Conservation (phyloP, 2,797 vertebrate genomes). For the Microcaecilia unicolor region DNA sequence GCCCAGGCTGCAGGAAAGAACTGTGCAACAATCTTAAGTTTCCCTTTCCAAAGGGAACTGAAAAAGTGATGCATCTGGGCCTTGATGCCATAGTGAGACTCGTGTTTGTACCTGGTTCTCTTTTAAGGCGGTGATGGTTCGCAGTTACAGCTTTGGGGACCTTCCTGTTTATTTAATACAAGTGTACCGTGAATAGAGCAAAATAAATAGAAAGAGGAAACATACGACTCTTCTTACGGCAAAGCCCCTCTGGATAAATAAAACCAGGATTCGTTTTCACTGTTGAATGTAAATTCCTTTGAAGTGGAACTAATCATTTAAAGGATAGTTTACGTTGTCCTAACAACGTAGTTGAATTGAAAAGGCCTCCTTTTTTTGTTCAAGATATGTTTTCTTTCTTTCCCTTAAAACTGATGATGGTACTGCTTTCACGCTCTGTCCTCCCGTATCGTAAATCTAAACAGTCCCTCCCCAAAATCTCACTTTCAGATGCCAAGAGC, state of each 20-base stretch:
- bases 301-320: conserved; percentile 99
- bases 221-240: conserved; percentile 77
- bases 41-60: not conserved
- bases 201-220: conserved; percentile 88
- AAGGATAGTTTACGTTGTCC: conserved; percentile 98
- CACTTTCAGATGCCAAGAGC: conserved; percentile 29
- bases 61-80: not conserved
- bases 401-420: conserved; percentile 94
- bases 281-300: conserved; percentile 97
- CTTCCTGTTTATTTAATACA: conserved; percentile 80
- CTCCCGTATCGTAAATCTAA: conserved; percentile 81
- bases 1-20: conserved; percentile 6
- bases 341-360: conserved; percentile 97
- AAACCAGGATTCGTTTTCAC: conserved; percentile 88
- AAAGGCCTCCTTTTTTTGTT: conserved; percentile 88
- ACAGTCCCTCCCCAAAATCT: conserved; percentile 42
- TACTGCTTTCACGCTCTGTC: conserved; percentile 95
- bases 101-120: conserved; percentile 51
- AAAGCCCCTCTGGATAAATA: conserved; percentile 83
- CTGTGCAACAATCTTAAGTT: not conserved
- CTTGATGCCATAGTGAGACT: no score
- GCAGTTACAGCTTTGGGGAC: conserved; percentile 52
- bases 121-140: conserved; percentile 65
- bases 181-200: conserved; percentile 75
- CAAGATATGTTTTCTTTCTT: conserved; percentile 97